phyloP scores from a whole-genome alignment of 2,888 invertebrate species.

The Pristionchus fissidentatus region DNA sequence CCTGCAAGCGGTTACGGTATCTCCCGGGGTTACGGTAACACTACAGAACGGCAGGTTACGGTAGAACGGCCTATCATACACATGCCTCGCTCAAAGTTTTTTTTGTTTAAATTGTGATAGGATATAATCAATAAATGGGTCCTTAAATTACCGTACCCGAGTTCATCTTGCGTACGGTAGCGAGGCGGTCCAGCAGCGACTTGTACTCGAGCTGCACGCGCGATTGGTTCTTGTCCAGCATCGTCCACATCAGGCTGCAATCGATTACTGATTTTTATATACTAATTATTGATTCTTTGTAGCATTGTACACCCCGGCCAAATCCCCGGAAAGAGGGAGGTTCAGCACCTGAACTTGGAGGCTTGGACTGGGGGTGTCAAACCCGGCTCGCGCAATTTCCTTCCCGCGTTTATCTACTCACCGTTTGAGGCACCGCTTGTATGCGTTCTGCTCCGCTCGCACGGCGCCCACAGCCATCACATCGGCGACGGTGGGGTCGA shows the following conservation, averaged over 20 bases:
- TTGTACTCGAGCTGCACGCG: constrained; percentile 34
- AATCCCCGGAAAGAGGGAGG: too few species aligned
- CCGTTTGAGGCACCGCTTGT: constrained; percentile 46
- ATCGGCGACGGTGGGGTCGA: constrained; percentile 81
- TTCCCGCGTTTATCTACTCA: not conserved
- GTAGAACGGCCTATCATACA: too few species aligned
- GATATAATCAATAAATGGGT: too few species aligned
- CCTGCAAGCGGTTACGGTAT: not conserved
- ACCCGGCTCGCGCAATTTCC: not conserved
- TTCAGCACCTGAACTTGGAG: too few species aligned
- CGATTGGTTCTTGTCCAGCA: not conserved
- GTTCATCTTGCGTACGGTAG: constrained; percentile 44
- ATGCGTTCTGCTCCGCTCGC: constrained; percentile 11
- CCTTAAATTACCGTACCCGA: constrained; percentile 44
- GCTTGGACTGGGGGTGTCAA: not conserved
- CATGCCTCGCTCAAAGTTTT: too few species aligned
- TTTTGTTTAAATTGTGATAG: too few species aligned
- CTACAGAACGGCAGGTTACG: not conserved
- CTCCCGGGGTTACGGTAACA: not conserved
- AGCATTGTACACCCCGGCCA: not conserved
- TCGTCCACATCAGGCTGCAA: constrained; percentile 43
- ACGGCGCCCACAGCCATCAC: not conserved
- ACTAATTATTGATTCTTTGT: not conserved
- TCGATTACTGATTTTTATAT: not conserved
- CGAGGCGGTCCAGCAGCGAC: constrained; percentile 24